A percentile compares a stretch with the other conserved stretches of the same genome.
Evolutionary conservation across 2,888 invertebrate species (phyloP).

Genomic region (Carabus problematicus): DNA sequence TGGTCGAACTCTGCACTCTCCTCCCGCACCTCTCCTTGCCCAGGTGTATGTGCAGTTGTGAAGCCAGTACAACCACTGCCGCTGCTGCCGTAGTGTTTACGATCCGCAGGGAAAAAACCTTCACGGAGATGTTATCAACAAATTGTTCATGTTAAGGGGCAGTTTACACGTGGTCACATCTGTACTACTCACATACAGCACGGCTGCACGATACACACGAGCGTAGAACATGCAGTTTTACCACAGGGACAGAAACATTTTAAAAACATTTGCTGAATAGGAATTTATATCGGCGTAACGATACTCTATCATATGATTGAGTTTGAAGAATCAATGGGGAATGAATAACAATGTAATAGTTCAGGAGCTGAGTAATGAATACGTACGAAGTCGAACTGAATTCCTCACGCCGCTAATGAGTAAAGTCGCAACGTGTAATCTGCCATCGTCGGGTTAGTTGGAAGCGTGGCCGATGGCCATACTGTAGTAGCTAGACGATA

Average conservation of each 20-base stretch:
- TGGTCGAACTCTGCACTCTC: conserved; percentile 11
- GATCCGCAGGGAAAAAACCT: conserved; percentile 20
- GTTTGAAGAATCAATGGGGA: no score
- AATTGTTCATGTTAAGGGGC: conserved; percentile 54
- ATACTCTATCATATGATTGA: neutral
- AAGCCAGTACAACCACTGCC: conserved; percentile 10
- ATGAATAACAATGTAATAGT: no score
- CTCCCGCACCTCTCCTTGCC: conserved; percentile 37
- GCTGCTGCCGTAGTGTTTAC: conserved; percentile 25
- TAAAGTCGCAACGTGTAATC: conserved; percentile 36
- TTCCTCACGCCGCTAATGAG: no score
- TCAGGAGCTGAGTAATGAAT: no score
- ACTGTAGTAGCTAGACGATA: neutral
- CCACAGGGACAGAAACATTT: neutral
- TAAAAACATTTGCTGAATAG: no score
- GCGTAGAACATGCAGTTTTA: neutral
- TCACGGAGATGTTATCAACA: conserved; percentile 52
- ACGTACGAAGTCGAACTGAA: no score
- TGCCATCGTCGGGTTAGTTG: conserved; percentile 8
- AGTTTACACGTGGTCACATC: conserved; percentile 46
- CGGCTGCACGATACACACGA: neutral
- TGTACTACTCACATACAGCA: conserved; percentile 7
- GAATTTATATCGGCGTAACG: no score
- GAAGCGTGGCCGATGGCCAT: neutral
- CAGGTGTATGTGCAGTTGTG: conserved; percentile 44